phyloP scores from a whole-genome alignment of 2,113 vertebrate species.

The Balaeniceps rex region DNA sequence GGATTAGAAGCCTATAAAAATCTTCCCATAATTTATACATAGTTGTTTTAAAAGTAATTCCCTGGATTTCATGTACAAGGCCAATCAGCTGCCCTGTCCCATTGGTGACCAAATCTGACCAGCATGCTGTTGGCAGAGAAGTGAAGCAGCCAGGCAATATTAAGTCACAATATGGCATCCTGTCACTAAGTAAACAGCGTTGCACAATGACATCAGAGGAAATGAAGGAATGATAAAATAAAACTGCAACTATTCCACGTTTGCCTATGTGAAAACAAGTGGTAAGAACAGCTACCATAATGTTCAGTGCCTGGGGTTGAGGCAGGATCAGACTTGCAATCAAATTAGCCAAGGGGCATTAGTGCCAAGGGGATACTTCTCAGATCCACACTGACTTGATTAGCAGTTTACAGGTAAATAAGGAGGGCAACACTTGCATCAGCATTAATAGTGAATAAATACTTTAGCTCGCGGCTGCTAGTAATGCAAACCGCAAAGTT shows the following conservation, averaged over 20 bases:
- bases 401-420: not conserved
- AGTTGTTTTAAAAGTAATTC: slow-evolving; percentile 4
- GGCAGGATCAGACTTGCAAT: not conserved
- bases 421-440: not conserved
- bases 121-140: not conserved
- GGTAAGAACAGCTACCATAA: not conserved
- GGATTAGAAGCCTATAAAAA: slow-evolving; percentile 50
- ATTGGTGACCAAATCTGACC: not conserved
- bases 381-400: not conserved
- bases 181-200: not conserved
- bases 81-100: not conserved
- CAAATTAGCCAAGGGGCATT: not conserved
- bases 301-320: not conserved
- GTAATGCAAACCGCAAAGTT: not conserved
- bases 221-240: not conserved
- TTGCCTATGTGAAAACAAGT: not conserved
- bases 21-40: not conserved
- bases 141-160: not conserved
- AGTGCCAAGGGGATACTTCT: not conserved
- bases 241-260: not conserved
- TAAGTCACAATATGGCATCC: not conserved
- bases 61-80: not conserved
- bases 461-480: not conserved
- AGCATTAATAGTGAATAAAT: not conserved
- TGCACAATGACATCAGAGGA: not conserved